Base-by-base conservation (phyloP, 2,797 vertebrate genomes). In the Spondyliosoma cantharus region DNA sequence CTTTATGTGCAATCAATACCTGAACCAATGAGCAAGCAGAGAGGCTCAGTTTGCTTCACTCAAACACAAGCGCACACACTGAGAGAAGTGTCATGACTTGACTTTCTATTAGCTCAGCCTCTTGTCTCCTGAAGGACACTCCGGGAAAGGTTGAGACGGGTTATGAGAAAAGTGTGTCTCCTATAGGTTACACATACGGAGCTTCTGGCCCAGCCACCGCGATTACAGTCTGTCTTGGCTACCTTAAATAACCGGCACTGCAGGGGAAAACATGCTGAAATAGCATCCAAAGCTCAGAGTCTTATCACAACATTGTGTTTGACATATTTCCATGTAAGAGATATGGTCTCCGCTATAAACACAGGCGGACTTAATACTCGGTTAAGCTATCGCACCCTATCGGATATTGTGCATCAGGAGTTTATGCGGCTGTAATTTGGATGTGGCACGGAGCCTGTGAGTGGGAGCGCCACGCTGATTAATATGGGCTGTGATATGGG, bases 1-100 rank as follows among this genome's bases (percentile, higher is more conserved):
- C 86, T 93, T 94, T 93, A 92, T 93, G 89, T 91, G 89, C 89
- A 92, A 95, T 95, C 93, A 86, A 95, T 94, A 93, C 67, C 59
- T 60, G 65, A 81, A 81, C 83, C 90, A 87, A 92, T 85, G 89
- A 88, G 76, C 78, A 74, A 83, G 80, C 73, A 82, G 78, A 78
- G 56, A 59, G 60, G 75, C 76, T 87, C 60, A 14, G 69, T 74
- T 78, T 81, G 78, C 62, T 74, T 82, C 85, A 63, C 84, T 91
- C 76, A 82, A 78, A 86, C 81, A 73, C 66, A 19, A 73, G 59
- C 63, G 12, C 82, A 70, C 81, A 71, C 73, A 77, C 79, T 22
- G 60, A 72, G 67, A 37, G 80, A 87, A 81, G 53, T 15, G 72
- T 62, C 70, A 74, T 48, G 81, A 78, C 84, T 83, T 62, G 73